Conservation (phyloP, 2,888 invertebrate species). For the Ormyrus nitidulus region DNA sequence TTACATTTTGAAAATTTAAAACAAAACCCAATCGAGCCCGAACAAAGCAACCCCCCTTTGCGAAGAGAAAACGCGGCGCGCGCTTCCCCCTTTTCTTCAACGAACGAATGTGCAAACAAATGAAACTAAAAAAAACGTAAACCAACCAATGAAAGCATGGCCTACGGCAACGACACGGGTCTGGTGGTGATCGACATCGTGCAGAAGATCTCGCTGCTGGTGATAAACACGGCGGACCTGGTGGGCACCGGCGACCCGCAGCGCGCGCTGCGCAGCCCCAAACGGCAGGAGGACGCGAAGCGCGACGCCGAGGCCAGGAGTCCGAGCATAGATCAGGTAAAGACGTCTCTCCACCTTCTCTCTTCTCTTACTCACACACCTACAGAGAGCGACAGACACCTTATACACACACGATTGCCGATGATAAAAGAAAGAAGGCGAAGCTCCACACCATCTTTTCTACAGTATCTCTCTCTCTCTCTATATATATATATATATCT, state of each 20-base stretch:
- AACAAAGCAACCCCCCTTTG: too few relatives aligned
- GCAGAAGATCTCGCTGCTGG: constrained; percentile 91
- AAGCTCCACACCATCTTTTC: too few relatives aligned
- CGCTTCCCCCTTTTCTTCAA: background rate
- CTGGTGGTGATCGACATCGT: constrained; percentile 96
- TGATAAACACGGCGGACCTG: constrained; percentile 92
- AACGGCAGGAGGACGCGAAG: constrained; percentile 75
- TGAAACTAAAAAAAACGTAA: constrained; percentile 1
- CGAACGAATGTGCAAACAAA: background rate
- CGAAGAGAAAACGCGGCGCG: too few relatives aligned
- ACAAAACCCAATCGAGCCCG: too few relatives aligned
- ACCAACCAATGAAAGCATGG: constrained; percentile 82
- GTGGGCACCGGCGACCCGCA: constrained; percentile 93
- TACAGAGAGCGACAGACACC: background rate
- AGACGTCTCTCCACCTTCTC: constrained; percentile 55
- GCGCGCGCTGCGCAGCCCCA: constrained; percentile 86
- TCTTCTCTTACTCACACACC: constrained; percentile 12
- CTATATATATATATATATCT: constrained; percentile 22
- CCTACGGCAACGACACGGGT: constrained; percentile 97
- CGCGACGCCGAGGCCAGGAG: constrained; percentile 81
- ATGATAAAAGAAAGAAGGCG: background rate
- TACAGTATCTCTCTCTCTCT: background rate
- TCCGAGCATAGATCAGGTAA: constrained; percentile 94
- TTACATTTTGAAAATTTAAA: too few relatives aligned
- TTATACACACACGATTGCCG: background rate